Evolutionary conservation across 1,140 invertebrate genomes (phyloP), one percentile per base, ranked within the genome.

Genomic region (Plectus sambesii): DNA sequence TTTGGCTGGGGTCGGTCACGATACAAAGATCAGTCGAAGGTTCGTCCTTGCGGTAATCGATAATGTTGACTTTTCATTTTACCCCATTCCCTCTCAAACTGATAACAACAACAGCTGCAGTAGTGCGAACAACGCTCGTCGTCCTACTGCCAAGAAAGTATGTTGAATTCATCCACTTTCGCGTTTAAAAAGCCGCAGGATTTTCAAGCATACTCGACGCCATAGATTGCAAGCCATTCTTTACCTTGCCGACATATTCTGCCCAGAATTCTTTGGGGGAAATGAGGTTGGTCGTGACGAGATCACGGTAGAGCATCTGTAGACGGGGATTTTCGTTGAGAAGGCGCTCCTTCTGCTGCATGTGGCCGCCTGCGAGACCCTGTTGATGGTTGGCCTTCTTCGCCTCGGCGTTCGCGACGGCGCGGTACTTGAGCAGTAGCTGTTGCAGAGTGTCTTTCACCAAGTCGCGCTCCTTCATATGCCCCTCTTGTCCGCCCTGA

Each of bases 1-100:
- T 62, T 89, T 84, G 72, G 94, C 96, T 0, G 94, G 86, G 58
- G 82, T 78, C 70, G 94, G 87, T 42, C 92, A 94, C 88, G 55
- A 80, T 79, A 2, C 88, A 75, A 73, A 93, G 88, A 1, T 79
- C 78, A 26, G 81, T 78, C 3, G 87, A 85, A 9, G 76, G 75
- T 56, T 78, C 79, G 30, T 81, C 80, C 73, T 93, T 90, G 30
- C 84, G 83, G 75, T 97, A 97, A 70, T 96, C 90, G 75, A 97
- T n/a, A n/a, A n/a, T n/a, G n/a, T n/a, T n/a, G n/a, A n/a, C n/a
- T n/a, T n/a, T n/a, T n/a, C n/a, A n/a, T n/a, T n/a, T n/a, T n/a
- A n/a, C n/a, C n/a, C n/a, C n/a, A n/a, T n/a, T n/a, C n/a, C n/a
- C n/a, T n/a, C n/a, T n/a, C n/a, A n/a, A n/a, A n/a, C n/a, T n/a